phyloP scores from a whole-genome alignment of 1,140 invertebrate genomes.

The Ceratoteleas bidentatus region DNA sequence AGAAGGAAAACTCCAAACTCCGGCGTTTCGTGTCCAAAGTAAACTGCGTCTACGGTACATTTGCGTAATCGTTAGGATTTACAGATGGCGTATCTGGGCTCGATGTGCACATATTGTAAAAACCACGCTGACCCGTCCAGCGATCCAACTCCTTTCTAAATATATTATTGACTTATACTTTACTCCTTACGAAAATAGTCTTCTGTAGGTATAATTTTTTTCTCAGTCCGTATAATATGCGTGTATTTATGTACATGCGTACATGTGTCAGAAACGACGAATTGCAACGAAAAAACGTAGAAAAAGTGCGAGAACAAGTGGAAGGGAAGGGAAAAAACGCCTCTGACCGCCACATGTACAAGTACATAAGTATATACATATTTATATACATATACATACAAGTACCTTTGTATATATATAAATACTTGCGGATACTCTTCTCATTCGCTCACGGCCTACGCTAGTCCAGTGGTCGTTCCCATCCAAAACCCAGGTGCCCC shows the following conservation, averaged over 20 bases:
- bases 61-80: conserved; percentile 1
- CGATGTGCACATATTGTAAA: conserved; percentile 56
- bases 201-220: conserved; percentile 72
- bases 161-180: conserved; percentile 80
- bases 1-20: no score
- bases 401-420: conserved; percentile 40
- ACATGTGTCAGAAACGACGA: conserved; percentile 33
- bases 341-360: conserved; percentile 38
- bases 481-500: background rate
- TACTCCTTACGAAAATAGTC: conserved; percentile 80
- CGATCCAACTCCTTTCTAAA: conserved; percentile 54
- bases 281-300: no score
- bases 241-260: conserved; percentile 64
- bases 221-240: conserved; percentile 68
- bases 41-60: background rate
- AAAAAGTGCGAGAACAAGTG: no score
- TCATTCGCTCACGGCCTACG: conserved; percentile 13
- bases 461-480: background rate
- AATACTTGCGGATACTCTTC: conserved; percentile 45
- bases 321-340: background rate
- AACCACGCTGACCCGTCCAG: conserved; percentile 36
- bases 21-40: no score
- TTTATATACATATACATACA: conserved; percentile 51
- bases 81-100: conserved; percentile 35
- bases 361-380: conserved; percentile 53